Conservation (phyloP, 2,797 vertebrate genomes). For the Clamator glandarius region DNA sequence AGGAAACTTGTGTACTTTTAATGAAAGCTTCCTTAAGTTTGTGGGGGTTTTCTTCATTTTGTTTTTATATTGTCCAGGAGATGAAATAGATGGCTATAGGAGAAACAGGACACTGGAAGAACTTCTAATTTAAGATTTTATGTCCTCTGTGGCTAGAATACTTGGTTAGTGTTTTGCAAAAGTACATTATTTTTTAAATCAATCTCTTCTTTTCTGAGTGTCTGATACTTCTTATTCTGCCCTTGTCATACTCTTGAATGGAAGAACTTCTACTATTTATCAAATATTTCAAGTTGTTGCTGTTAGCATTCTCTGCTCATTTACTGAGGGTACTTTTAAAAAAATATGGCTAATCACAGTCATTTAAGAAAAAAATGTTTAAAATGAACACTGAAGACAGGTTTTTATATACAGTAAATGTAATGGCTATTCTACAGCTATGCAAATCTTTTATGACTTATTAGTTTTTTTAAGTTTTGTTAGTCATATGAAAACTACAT, state of each 20-base stretch:
- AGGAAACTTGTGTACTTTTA: not conserved
- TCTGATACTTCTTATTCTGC: constrained; percentile 61
- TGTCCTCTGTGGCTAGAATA: not conserved
- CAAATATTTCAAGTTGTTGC: constrained; percentile 55
- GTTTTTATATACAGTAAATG: not conserved
- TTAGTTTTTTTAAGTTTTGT: not conserved
- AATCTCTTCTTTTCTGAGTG: constrained; percentile 48
- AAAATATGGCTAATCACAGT: constrained; percentile 15
- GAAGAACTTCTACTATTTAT: constrained; percentile 41
- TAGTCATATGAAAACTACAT: not conserved
- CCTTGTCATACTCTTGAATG: constrained; percentile 28
- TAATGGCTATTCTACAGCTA: not conserved
- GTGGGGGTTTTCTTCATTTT: not conserved
- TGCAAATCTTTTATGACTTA: not conserved
- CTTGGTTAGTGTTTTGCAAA: constrained; percentile 11
- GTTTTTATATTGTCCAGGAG: not conserved
- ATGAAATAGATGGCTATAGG: not conserved
- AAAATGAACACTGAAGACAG: constrained; percentile 23
- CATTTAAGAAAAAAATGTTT: constrained; percentile 19
- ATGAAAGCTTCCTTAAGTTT: not conserved
- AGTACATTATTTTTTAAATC: constrained; percentile 14
- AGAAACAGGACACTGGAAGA: not conserved
- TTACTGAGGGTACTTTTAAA: constrained; percentile 23
- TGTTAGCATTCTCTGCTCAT: constrained; percentile 41
- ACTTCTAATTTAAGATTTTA: not conserved